Evolutionary conservation across 2,113 vertebrate genomes (phyloP), one percentile per base, ranked within the genome.

Genomic region (Ammodytes marinus): DNA sequence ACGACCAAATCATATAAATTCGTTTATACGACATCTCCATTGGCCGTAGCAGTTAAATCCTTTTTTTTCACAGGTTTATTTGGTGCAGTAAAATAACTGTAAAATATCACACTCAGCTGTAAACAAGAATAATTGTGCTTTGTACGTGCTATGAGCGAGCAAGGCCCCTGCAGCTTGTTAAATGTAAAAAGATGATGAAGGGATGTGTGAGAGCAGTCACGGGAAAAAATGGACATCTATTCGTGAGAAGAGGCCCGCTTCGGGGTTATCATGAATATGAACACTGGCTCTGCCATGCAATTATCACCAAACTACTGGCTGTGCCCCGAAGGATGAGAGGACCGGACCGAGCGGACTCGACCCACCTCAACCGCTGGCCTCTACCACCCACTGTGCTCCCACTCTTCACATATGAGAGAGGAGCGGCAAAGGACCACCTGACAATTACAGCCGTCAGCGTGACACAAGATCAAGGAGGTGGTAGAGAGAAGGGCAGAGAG

Each of bases 401-500:
- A 70, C 86, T 82, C 88, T 90, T 88, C 77, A 92, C 81, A 86
- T 70, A 70, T 81, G 82, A 90, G 87, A 82, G 84, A 5, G 71
- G 74, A 59, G 76, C 85, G 57, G 80, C 81, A 81, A 82, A 86
- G 85, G 80, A 81, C 83, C 88, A 77, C 83, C 82, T 76, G 90
- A 91, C 88, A 90, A 91, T 91, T 90, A 92, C 83, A 86, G 80
- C 86, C 81, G 57, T 90, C 89, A 90, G 88, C 80, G 70, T 83
- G 83, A 85, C 87, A 88, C 74, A 40, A 89, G 91, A 91, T 94
- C 89, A 91, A 90, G 87, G 89, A 85, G 88, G 86, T 76, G 77
- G 79, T 54, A 40, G 74, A 83, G 74, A 81, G 80, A 86, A 77
- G 64, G 77, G 74, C 69, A 13, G 78, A 13, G 75, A 60, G 45